These are phyloP conservation scores for Turritopsis dohrnii DNA, from an alignment of 30 jellyfish, hydroid and myxozoan species.

Conservation along the genomic window DNA sequence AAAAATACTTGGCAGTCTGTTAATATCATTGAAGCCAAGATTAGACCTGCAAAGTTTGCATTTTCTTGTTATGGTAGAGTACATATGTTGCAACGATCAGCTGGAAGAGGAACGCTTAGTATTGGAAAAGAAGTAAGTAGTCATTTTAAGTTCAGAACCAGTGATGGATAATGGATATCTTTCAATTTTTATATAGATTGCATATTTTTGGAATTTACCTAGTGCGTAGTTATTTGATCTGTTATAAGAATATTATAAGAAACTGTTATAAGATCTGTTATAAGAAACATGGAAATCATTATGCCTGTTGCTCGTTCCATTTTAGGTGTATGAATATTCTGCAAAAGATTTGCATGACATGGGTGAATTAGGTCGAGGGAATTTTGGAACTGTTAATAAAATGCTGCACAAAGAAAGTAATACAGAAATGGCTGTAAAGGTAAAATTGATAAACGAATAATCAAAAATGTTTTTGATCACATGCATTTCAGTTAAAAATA, in stretches of 20 bases:
- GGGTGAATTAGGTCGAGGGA: conserved; percentile 40
- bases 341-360: conserved; percentile 12
- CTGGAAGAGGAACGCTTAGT: conserved; percentile 7
- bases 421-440: conserved; percentile 41
- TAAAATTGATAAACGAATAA: too few species aligned
- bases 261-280: too few species aligned
- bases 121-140: conserved; percentile 8
- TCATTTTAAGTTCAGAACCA: too few species aligned
- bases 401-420: conserved; percentile 22
- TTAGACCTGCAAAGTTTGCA: too few species aligned
- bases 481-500: too few species aligned
- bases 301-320: background rate
- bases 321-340: conserved; percentile 18
- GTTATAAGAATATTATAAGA: too few species aligned
- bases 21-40: too few species aligned
- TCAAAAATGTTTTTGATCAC: too few species aligned
- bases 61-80: background rate
- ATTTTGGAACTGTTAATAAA: conserved; percentile 28
- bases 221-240: too few species aligned
- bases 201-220: background rate
- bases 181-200: background rate
- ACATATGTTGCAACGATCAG: conserved; percentile 9
- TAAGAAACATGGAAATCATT: background rate
- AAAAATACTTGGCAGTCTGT: too few species aligned
- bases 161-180: background rate